phyloP scores from a whole-genome alignment of 2,888 invertebrate species.

The Drosophila melanosoma region DNA sequence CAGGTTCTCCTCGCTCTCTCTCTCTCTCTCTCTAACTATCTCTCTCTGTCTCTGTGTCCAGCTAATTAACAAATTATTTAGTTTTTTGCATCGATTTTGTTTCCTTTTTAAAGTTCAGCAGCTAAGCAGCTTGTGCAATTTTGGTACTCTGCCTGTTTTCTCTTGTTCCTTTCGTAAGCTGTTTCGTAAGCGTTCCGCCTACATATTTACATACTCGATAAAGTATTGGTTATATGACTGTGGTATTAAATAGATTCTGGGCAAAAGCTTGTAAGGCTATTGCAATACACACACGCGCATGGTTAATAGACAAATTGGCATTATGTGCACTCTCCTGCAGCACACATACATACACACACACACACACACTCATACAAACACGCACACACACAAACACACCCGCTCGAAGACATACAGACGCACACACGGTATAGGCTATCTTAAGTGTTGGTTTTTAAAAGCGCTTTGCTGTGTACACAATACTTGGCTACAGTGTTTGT shows the following conservation, averaged over 20 bases:
- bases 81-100: constrained; percentile 4
- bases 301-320: constrained; percentile 44
- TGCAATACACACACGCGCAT: constrained; percentile 30
- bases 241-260: constrained; percentile 19
- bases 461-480: constrained; percentile 55
- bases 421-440: constrained; percentile 26
- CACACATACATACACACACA: neutral
- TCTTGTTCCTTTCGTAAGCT: neutral
- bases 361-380: constrained; percentile 2
- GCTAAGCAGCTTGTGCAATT: constrained; percentile 28
- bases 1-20: constrained; percentile 14
- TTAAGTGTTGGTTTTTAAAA: constrained; percentile 50
- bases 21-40: neutral
- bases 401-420: constrained; percentile 1
- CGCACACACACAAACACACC: neutral
- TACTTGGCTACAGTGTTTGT: constrained; percentile 53
- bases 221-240: constrained; percentile 45
- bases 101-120: neutral
- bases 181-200: constrained; percentile 25
- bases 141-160: neutral
- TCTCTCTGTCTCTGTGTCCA: constrained; percentile 1
- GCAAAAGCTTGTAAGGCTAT: constrained; percentile 29
- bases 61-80: constrained; percentile 24
- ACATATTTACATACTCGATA: constrained; percentile 55
- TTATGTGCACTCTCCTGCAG: constrained; percentile 15